Base-by-base conservation (phyloP, 2,888 invertebrate species). In the Hydrotaea diabolus region DNA sequence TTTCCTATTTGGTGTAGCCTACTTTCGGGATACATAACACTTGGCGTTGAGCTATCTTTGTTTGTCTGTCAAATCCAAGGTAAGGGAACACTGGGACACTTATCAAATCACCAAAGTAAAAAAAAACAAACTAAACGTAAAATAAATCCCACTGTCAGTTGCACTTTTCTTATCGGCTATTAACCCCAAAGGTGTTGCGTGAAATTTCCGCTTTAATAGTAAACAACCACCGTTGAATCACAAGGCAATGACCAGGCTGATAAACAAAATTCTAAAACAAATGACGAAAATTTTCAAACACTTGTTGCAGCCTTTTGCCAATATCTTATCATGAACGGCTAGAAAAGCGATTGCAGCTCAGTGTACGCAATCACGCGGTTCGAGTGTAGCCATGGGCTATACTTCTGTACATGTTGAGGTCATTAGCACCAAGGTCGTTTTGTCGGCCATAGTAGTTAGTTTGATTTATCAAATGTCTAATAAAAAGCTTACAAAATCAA, bases 381-480 rank as follows among this genome's bases (percentile, higher is more conserved):
- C 66, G 31, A 36, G n/a, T 64, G 19, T 17, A 17, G 21, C 55
- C 21, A 55, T 21, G 55, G 55, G 21, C 19, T 11, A 59, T 21
- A 21, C 66, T 43, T 46, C 21, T 39, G 19, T 43, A 36, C 36
- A 57, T 49, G 21, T 39, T 19, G 72, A 69, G 73, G 66, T 79
- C 85, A 82, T 72, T 85, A 82, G 55, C 79, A 82, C 73, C 85
- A 77, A 82, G 81, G 69, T 23, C 85, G 79, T 74, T 77, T 77
- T 57, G 57, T 74, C 72, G 77, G 64, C 69, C 53, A 64, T 36
- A 73, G n/a, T 31, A 11, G 1, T 57, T 57, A 26, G 26, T 59
- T 59, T 13, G 59, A 59, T 26, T 59, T 26, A 4, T 26, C 23
- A 23, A 59, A 59, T 59, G 23, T 13, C 11, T 26, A 1, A 23